phyloP scores from a whole-genome alignment of 2,888 invertebrate genomes.

The Melieria omissa region DNA sequence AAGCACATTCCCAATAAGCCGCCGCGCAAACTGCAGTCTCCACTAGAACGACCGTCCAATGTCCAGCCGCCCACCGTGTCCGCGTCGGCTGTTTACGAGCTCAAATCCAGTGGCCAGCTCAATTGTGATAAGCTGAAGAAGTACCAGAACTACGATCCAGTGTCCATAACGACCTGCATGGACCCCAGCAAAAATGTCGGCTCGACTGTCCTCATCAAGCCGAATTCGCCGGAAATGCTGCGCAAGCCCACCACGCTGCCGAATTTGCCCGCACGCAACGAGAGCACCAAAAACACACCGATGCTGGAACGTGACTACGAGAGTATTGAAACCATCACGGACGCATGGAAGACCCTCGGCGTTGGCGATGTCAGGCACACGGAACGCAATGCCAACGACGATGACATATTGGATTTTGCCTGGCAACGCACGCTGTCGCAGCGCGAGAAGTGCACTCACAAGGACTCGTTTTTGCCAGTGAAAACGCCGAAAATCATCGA shows the following conservation, averaged over 20 bases:
- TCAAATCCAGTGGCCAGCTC: conserved; percentile 41
- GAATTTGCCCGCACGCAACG: conserved; percentile 59
- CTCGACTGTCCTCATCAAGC: conserved; percentile 61
- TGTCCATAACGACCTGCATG: conserved; percentile 63
- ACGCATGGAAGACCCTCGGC: conserved; percentile 86
- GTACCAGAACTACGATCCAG: conserved; percentile 64
- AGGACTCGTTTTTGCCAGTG: conserved; percentile 30
- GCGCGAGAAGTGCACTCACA: conserved; percentile 59
- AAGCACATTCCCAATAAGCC: conserved; percentile 66
- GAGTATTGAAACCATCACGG: conserved; percentile 78
- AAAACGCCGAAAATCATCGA: conserved; percentile 51
- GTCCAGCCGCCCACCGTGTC: conserved; percentile 29
- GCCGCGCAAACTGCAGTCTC: conserved; percentile 58
- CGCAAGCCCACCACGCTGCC: conserved; percentile 49
- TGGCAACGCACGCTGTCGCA: conserved; percentile 65
- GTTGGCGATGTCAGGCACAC: conserved; percentile 79
- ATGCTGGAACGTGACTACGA: conserved; percentile 72
- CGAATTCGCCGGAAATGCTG: conserved; percentile 53
- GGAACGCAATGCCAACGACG: conserved; percentile 68
- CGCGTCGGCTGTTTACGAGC: conserved; percentile 34
- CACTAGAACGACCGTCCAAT: conserved; percentile 25
- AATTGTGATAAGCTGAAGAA: conserved; percentile 63
- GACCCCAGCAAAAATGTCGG: conserved; percentile 59
- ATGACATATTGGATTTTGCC: conserved; percentile 48
- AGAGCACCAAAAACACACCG: conserved; percentile 48